phyloP scores from a whole-genome alignment of 2,113 vertebrate genomes.

The Xiphophorus hellerii region DNA sequence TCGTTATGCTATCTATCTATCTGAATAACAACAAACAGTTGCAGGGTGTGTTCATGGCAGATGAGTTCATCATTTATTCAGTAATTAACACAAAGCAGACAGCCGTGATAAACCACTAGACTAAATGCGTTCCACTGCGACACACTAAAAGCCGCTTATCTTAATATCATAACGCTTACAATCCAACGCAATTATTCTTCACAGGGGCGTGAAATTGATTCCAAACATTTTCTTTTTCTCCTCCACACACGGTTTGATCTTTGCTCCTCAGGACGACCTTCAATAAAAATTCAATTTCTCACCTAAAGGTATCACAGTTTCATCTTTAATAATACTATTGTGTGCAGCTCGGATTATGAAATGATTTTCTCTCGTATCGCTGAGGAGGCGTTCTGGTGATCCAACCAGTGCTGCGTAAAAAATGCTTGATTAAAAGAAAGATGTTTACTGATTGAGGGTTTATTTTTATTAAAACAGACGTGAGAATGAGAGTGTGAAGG shows the following conservation, averaged over 20 bases:
- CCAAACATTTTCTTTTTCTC: slow-evolving; percentile 69
- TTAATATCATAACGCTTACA: slow-evolving; percentile 72
- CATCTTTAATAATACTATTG: slow-evolving; percentile 16
- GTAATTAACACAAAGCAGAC: slow-evolving; percentile 64
- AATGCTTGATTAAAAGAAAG: slow-evolving; percentile 12
- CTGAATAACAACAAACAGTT: slow-evolving; percentile 1
- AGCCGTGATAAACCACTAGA: slow-evolving; percentile 55
- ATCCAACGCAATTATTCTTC: slow-evolving; percentile 75
- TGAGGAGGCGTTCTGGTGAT: slow-evolving; percentile 1
- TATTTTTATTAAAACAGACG: slow-evolving; percentile 5
- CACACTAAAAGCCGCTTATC: slow-evolving; percentile 67
- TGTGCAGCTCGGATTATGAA: slow-evolving; percentile 5
- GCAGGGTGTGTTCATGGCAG: slow-evolving; percentile 23
- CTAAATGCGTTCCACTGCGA: slow-evolving; percentile 58
- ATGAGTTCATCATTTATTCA: slow-evolving; percentile 56
- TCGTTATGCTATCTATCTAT: neutral
- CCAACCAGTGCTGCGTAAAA: neutral
- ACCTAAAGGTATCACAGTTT: slow-evolving; percentile 36
- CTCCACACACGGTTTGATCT: slow-evolving; percentile 67
- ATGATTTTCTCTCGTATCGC: neutral
- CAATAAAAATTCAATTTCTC: slow-evolving; percentile 45
- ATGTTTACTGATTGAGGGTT: neutral
- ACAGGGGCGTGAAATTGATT: slow-evolving; percentile 79
- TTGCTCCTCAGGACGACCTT: slow-evolving; percentile 64
- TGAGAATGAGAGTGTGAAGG: slow-evolving; percentile 14